Conservation (phyloP, 2,113 vertebrate species). For the Pteruthius melanotis region DNA sequence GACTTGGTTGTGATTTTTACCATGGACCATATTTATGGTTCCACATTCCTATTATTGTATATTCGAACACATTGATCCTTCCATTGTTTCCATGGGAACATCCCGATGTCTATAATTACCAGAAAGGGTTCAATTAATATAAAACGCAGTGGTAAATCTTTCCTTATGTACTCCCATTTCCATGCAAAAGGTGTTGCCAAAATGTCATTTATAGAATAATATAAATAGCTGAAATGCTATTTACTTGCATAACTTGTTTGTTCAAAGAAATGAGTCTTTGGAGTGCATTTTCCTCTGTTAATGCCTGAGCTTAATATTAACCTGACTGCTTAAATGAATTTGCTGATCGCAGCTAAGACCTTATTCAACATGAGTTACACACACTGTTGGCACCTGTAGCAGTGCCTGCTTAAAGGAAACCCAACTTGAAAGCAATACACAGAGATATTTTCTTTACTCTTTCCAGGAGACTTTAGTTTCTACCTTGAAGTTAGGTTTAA, state of each 20-base stretch:
- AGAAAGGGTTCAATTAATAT: neutral
- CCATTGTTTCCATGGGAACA: neutral
- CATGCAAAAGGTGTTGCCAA: constrained; percentile 16
- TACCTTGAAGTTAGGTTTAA: constrained; percentile 45
- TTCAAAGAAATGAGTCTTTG: constrained; percentile 47
- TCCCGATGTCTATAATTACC: neutral
- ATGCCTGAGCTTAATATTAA: constrained; percentile 31
- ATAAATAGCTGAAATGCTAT: neutral
- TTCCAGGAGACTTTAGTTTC: constrained; percentile 9
- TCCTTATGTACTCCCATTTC: constrained; percentile 2
- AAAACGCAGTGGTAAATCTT: neutral
- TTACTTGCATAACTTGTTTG: neutral
- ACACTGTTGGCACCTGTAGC: neutral
- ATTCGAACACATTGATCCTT: neutral
- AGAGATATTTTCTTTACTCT: neutral
- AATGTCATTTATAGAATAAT: neutral
- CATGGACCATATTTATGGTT: neutral
- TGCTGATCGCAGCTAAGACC: neutral
- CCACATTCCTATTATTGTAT: neutral
- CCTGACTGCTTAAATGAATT: constrained; percentile 17
- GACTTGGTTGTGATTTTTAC: neutral
- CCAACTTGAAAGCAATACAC: neutral
- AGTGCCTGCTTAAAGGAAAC: constrained; percentile 1
- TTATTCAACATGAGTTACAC: neutral
- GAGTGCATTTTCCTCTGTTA: constrained; percentile 29